Conservation (phyloP, 2,888 invertebrate species). For the Xanthostigma xanthostigma region DNA sequence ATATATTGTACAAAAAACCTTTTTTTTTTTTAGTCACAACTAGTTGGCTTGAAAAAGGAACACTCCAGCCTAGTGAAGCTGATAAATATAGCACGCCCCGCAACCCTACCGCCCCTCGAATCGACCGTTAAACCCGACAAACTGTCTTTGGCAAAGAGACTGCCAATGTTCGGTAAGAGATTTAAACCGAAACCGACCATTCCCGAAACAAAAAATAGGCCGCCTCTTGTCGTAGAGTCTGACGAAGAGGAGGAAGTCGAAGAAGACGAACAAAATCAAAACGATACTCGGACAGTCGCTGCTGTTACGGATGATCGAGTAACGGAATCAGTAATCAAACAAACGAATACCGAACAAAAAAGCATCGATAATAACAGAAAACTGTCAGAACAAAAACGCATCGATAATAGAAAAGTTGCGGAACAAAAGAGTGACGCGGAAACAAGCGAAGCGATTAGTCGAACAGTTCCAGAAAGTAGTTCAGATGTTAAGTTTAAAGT, state of each 20-base stretch:
- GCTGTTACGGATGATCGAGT: constrained; percentile 2
- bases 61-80: constrained; percentile 51
- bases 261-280: constrained; percentile 8
- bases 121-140: constrained; percentile 16
- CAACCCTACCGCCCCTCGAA: constrained; percentile 38
- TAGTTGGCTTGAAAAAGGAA: constrained; percentile 53
- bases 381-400: too few relatives aligned
- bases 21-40: constrained; percentile 34
- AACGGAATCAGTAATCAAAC: neutral
- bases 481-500: too few relatives aligned
- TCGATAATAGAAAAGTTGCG: too few relatives aligned
- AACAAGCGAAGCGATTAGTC: too few relatives aligned
- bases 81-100: constrained; percentile 59
- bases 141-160: constrained; percentile 15
- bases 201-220: constrained; percentile 6
- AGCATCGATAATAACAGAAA: too few relatives aligned
- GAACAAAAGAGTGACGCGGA: too few relatives aligned
- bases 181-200: constrained; percentile 16
- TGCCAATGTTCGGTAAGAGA: constrained; percentile 39
- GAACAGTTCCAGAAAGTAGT: too few relatives aligned
- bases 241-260: constrained; percentile 10
- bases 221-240: constrained; percentile 4
- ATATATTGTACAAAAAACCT: constrained; percentile 12
- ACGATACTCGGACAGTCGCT: constrained; percentile 11
- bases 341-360: constrained; percentile 1